Evolutionary conservation across 1,140 invertebrate species (phyloP).

Genomic region (Leucophenga varia): DNA sequence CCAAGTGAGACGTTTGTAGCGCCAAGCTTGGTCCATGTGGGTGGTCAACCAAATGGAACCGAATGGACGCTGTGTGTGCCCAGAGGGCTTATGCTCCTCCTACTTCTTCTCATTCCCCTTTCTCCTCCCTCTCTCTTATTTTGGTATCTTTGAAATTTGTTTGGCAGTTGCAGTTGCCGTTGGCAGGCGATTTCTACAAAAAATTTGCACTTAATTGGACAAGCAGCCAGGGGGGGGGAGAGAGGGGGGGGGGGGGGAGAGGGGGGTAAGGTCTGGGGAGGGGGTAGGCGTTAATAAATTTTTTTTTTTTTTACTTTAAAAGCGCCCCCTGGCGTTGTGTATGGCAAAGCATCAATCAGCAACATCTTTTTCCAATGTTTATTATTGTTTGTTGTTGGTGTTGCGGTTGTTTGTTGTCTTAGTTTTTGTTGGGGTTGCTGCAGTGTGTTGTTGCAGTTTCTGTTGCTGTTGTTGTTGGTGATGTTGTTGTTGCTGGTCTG

Average conservation of each 20-base stretch:
- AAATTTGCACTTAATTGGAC: too few relatives aligned
- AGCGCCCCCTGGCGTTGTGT: conserved; percentile 27
- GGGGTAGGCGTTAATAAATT: conserved; percentile 28
- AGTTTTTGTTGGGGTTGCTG: conserved; percentile 9
- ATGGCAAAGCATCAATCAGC: conserved; percentile 13
- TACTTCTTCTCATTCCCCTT: too few relatives aligned
- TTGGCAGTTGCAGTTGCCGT: too few relatives aligned
- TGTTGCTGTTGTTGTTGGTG: conserved; percentile 9
- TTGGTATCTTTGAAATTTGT: too few relatives aligned
- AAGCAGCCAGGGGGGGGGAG: too few relatives aligned
- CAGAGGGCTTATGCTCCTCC: too few relatives aligned
- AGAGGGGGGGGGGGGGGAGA: not conserved
- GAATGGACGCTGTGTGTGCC: too few relatives aligned
- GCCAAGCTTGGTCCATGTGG: conserved; percentile 38
- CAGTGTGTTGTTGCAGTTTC: conserved; percentile 18
- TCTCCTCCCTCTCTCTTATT: too few relatives aligned
- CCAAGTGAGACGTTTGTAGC: conserved; percentile 43
- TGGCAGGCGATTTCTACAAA: too few relatives aligned
- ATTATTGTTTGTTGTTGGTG: conserved; percentile 14
- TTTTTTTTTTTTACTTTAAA: conserved; percentile 42
- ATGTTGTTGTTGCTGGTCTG: conserved; percentile 15
- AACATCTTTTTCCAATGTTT: conserved; percentile 30
- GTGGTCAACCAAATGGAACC: conserved; percentile 34
- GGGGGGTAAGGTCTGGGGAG: not conserved
- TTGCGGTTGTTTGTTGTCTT: conserved; percentile 16